Evolutionary conservation across 2,888 invertebrate species (phyloP).

Genomic region (Cantharis rustica): DNA sequence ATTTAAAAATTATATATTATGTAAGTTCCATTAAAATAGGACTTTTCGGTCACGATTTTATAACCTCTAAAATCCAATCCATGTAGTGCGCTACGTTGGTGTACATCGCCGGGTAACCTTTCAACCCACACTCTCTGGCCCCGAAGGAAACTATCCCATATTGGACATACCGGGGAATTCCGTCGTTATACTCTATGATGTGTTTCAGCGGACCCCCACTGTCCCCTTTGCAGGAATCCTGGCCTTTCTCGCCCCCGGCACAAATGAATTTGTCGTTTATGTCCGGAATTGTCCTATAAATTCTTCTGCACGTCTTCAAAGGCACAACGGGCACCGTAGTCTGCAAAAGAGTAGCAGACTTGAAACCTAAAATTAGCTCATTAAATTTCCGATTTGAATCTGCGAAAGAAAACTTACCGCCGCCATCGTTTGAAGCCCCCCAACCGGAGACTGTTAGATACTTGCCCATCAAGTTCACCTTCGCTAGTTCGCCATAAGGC

Average conservation of each 20-base stretch:
- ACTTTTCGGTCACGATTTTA: not conserved
- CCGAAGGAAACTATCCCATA: slow-evolving; percentile 86
- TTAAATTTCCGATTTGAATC: not conserved
- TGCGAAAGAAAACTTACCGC: not conserved
- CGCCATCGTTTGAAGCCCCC: slow-evolving; percentile 15
- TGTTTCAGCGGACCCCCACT: slow-evolving; percentile 76
- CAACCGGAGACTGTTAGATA: slow-evolving; percentile 13
- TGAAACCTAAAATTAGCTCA: not conserved
- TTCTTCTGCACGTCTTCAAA: not conserved
- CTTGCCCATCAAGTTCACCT: not conserved
- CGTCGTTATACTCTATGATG: not conserved
- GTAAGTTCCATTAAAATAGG: no score
- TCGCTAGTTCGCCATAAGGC: not conserved
- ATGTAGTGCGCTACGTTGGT: slow-evolving; percentile 81
- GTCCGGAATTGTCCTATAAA: not conserved
- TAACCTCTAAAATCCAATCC: slow-evolving; percentile 77
- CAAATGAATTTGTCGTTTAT: slow-evolving; percentile 59
- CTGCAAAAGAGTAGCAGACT: slow-evolving; percentile 28
- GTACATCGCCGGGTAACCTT: slow-evolving; percentile 84
- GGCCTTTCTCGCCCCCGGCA: slow-evolving; percentile 68
- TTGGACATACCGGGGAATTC: slow-evolving; percentile 1
- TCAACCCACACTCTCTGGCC: slow-evolving; percentile 77
- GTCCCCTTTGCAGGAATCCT: slow-evolving; percentile 75
- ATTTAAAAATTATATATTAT: no score
- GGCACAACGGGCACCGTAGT: slow-evolving; percentile 58